These are phyloP conservation scores for Syrphus vitripennis DNA, from an alignment of 2,888 invertebrate genomes.

Conservation along the genomic window DNA sequence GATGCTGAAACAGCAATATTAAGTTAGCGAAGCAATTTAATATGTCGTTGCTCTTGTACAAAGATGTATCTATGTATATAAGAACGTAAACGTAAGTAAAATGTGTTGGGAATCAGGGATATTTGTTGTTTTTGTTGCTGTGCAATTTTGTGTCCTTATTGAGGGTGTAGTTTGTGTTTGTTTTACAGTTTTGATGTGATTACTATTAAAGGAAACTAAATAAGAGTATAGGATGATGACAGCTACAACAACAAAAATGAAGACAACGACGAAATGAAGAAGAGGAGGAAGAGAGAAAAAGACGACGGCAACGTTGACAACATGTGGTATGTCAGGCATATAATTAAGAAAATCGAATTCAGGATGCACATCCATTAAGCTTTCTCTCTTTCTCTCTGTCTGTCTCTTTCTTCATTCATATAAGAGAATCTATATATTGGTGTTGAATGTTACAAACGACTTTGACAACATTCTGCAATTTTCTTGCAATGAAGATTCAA, in stretches of 20 bases:
- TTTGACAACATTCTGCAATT: slow-evolving; percentile 36
- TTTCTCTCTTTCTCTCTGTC: background rate
- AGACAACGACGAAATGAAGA: background rate
- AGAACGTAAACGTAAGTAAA: background rate
- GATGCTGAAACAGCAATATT: slow-evolving; percentile 62
- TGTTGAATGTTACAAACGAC: slow-evolving; percentile 35
- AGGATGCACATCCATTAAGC: slow-evolving; percentile 68
- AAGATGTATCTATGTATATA: background rate
- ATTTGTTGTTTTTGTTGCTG: background rate
- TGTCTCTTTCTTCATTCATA: background rate
- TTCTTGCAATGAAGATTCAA: slow-evolving; percentile 56
- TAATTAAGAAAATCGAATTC: slow-evolving; percentile 71
- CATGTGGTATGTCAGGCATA: slow-evolving; percentile 58
- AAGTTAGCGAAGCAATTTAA: slow-evolving; percentile 62
- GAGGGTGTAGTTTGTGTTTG: slow-evolving; percentile 14
- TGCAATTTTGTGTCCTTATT: background rate
- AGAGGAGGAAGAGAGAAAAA: background rate
- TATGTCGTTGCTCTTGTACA: slow-evolving; percentile 50
- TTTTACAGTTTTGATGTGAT: slow-evolving; percentile 59
- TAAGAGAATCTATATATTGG: slow-evolving; percentile 25
- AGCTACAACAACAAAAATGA: background rate
- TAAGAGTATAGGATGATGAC: slow-evolving; percentile 10
- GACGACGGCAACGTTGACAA: slow-evolving; percentile 10
- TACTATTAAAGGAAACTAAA: slow-evolving; percentile 42
- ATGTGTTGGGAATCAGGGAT: background rate